Conservation (phyloP, 2,888 invertebrate species). For the Apocheima hispidaria region DNA sequence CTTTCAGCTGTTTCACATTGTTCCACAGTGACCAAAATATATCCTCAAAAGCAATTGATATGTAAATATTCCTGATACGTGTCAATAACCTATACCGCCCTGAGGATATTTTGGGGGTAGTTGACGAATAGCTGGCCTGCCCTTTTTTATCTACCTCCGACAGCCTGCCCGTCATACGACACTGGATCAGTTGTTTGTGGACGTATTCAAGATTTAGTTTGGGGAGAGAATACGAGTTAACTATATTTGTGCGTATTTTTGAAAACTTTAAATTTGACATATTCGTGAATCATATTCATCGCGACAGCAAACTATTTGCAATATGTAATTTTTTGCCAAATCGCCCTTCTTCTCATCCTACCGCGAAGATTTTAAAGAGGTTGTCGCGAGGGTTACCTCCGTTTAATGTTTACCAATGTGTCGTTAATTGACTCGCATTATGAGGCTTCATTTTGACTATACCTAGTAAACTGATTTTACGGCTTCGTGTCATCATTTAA, state of each 20-base stretch:
- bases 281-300: too few relatives aligned
- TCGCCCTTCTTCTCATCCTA: too few relatives aligned
- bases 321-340: too few relatives aligned
- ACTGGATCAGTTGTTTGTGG: conserved; percentile 46
- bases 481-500: neutral
- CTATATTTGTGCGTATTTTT: neutral
- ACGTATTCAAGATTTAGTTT: conserved; percentile 5
- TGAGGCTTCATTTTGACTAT: too few relatives aligned
- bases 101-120: conserved; percentile 21
- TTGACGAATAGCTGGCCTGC: conserved; percentile 36
- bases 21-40: conserved; percentile 11
- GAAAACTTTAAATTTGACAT: neutral
- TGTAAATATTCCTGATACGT: conserved; percentile 24
- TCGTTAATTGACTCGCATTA: too few relatives aligned
- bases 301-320: too few relatives aligned
- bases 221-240: neutral
- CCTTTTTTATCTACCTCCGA: conserved; percentile 53
- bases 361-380: too few relatives aligned
- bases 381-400: too few relatives aligned
- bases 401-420: too few relatives aligned
- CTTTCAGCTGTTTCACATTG: conserved; percentile 6
- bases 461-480: too few relatives aligned
- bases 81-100: conserved; percentile 23
- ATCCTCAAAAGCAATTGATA: conserved; percentile 19
- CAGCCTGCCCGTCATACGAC: conserved; percentile 52